phyloP scores from a whole-genome alignment of 2,113 vertebrate genomes.

The Agelaius tricolor region DNA sequence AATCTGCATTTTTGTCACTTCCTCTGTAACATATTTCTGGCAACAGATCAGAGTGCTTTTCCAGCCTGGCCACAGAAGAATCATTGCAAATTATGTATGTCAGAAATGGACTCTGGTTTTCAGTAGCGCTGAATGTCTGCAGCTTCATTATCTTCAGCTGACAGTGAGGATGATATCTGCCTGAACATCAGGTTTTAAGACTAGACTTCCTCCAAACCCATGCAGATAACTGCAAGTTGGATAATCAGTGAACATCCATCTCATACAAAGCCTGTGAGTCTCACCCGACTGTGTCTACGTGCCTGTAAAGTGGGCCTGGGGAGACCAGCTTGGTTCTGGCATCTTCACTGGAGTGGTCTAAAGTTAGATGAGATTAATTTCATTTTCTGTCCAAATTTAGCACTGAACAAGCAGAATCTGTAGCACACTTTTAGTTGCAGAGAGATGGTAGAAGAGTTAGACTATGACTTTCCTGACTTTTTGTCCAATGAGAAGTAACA shows the following conservation, averaged over 20 bases:
- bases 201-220: fast-evolving
- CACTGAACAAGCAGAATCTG: neutral
- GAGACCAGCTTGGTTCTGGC: neutral
- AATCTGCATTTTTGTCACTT: neutral
- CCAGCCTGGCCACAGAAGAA: neutral
- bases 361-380: neutral
- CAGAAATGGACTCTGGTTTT: neutral
- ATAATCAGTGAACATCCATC: neutral
- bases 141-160: neutral
- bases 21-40: neutral
- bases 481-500: neutral
- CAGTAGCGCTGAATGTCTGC: neutral
- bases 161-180: neutral
- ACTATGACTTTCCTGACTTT: neutral
- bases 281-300: fast-evolving
- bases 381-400: neutral
- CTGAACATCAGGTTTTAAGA: neutral
- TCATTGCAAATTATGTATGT: neutral
- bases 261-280: neutral
- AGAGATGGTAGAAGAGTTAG: neutral
- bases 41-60: neutral
- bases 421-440: neutral
- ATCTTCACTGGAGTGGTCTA: neutral
- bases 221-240: neutral
- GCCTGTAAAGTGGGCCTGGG: neutral